These are phyloP conservation scores for Esox lucius DNA, from an alignment of 2,797 vertebrate genomes.

Conservation along the genomic window DNA sequence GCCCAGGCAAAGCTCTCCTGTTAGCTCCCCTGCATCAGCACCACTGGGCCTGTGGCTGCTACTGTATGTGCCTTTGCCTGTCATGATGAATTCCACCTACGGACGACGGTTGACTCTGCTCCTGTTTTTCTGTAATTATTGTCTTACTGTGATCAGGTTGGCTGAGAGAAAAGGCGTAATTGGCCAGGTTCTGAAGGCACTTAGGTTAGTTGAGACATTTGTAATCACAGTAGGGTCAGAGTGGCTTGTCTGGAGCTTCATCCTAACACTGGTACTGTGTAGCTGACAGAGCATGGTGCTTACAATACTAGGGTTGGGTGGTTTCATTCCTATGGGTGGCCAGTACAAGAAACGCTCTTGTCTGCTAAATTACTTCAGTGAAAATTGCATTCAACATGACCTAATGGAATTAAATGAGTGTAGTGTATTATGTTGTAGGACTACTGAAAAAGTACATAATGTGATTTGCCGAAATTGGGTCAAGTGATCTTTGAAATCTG, in stretches of 20 bases:
- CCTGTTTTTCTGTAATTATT: conserved; percentile 7
- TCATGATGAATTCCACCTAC: conserved; percentile 59
- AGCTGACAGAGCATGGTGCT: too few species aligned
- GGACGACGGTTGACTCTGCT: conserved; percentile 46
- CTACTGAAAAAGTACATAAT: background rate
- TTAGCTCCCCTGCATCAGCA: conserved; percentile 39
- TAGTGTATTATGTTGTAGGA: background rate
- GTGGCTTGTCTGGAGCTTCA: conserved; percentile 34
- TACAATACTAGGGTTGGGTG: too few species aligned
- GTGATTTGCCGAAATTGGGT: background rate
- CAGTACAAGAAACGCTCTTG: too few species aligned
- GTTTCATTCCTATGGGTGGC: too few species aligned
- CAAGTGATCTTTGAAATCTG: too few species aligned
- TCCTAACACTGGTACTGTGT: conserved; percentile 30
- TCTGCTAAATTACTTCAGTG: too few species aligned
- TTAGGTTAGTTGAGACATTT: conserved; percentile 59
- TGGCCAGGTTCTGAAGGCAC: conserved; percentile 47
- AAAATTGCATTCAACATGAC: conserved; percentile 37
- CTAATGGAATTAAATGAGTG: background rate
- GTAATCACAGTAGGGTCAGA: conserved; percentile 57
- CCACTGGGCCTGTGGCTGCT: conserved; percentile 47
- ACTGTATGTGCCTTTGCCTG: conserved; percentile 54
- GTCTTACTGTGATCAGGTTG: conserved; percentile 37
- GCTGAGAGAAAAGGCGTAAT: conserved; percentile 49
- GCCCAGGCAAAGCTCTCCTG: conserved; percentile 47